These are phyloP conservation scores for Hirtodrosophila confusa DNA, from an alignment of 2,888 invertebrate species.

Conservation along the genomic window DNA sequence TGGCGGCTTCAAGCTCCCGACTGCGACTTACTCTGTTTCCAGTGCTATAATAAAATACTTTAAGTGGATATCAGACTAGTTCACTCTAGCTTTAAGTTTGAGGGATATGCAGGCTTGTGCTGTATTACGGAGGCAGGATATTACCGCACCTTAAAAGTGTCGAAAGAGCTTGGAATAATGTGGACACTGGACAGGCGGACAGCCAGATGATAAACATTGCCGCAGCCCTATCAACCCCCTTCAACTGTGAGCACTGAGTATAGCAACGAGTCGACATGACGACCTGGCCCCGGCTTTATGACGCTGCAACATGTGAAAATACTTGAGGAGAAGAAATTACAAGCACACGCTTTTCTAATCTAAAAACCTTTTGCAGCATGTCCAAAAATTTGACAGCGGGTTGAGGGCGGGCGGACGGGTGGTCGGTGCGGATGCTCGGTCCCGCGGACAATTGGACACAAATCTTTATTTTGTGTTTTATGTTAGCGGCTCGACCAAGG, in stretches of 20 bases:
- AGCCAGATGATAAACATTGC: too few species aligned
- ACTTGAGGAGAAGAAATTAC: slow-evolving; percentile 69
- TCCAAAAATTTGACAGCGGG: slow-evolving; percentile 70
- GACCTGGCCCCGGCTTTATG: slow-evolving; percentile 67
- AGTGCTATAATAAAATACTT: too few species aligned
- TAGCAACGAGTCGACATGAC: slow-evolving; percentile 56
- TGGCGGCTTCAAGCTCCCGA: too few species aligned
- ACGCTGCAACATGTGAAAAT: slow-evolving; percentile 76
- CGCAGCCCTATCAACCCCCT: too few species aligned
- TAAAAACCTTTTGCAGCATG: slow-evolving; percentile 78
- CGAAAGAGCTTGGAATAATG: too few species aligned
- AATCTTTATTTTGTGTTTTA: slow-evolving; percentile 63
- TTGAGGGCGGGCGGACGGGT: slow-evolving; percentile 16
- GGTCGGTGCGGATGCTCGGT: background rate
- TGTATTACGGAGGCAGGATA: too few species aligned
- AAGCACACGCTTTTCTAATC: slow-evolving; percentile 80
- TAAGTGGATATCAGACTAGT: background rate
- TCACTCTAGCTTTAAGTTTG: too few species aligned
- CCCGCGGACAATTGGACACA: slow-evolving; percentile 24
- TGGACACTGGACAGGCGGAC: too few species aligned
- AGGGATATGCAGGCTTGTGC: too few species aligned
- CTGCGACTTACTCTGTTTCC: too few species aligned
- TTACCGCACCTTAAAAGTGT: too few species aligned
- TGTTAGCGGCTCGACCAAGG: slow-evolving; percentile 47
- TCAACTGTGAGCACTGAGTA: too few species aligned